Evolutionary conservation across 2,888 invertebrate species (phyloP), one percentile per base, ranked within the genome.

Genomic region (Drosophila bunnanda): DNA sequence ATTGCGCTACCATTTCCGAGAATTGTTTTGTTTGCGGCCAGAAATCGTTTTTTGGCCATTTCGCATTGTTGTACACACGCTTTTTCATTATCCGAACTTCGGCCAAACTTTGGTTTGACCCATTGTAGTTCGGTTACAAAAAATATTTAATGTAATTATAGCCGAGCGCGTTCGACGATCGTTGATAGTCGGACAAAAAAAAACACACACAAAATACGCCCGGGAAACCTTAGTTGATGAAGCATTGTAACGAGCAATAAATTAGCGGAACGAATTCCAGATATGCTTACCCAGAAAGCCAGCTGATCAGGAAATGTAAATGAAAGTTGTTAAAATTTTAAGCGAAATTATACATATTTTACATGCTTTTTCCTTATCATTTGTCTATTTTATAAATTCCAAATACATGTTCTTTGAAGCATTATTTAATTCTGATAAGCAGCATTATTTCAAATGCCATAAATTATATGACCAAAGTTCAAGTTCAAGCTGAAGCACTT

Each of bases 1-100:
- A 72, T 61, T 72, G 70, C 54, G 72, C 72, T 54, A 61, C 73
- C 75, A 73, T 75, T 73, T 74, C 73, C 73, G 58, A 75, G 73
- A 74, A 74, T 60, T 74, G 75, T 60, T 74, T 74, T 74, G 75
- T 67, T 67, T 56, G 75, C 46, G 68, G 52, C 38, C 39, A 55
- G 59, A 62, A 43, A 76, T 66, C 28, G 53, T 48, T 65, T 61
- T 69, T 69, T 69, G 32, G 38, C 43, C 34, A 44, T 50, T 55
- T 58, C 15, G 46, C 28, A 39, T 55, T 34, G 43, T 52, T 39
- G 32, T 54, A 17, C 36, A 13, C n/a, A 13, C 30, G n/a, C 53
- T 38, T 64, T 53, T 28, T 41, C 43, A 34, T 46, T 32, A 28
- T 60, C n/a, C 38, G n/a, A 46, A 38, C 34, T 36, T 38, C 25